Percentiles rank a stretch among this genome's conserved stretches.
Evolutionary conservation across 1,140 invertebrate genomes (phyloP).

Genomic region (Rhynchophorus ferrugineus): DNA sequence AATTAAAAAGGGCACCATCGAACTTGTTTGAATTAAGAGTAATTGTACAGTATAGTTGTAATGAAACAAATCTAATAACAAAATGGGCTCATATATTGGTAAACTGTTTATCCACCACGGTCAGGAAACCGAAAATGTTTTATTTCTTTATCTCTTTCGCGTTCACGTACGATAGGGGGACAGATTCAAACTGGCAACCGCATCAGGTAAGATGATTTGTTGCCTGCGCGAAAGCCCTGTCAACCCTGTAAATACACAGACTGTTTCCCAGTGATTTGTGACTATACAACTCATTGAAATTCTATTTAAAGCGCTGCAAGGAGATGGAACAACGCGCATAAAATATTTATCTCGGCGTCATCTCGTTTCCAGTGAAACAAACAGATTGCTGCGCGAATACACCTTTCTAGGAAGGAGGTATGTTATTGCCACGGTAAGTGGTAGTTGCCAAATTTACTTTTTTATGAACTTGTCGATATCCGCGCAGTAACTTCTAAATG

Average conservation of each 20-base stretch:
- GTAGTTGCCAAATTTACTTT: slow-evolving; percentile 11
- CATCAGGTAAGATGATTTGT: slow-evolving; percentile 17
- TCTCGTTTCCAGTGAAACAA: slow-evolving; percentile 31
- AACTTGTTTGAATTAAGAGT: too few species aligned
- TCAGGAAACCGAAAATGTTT: too few species aligned
- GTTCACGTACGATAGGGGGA: too few species aligned
- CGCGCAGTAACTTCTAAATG: too few species aligned
- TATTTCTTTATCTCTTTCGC: too few species aligned
- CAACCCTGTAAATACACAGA: slow-evolving; percentile 17
- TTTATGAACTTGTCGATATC: too few species aligned
- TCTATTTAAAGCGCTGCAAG: slow-evolving; percentile 26
- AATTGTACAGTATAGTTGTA: too few species aligned
- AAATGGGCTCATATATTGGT: too few species aligned
- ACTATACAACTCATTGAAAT: slow-evolving; percentile 27
- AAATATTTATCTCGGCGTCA: slow-evolving; percentile 35
- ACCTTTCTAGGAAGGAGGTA: slow-evolving; percentile 14
- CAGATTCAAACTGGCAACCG: too few species aligned
- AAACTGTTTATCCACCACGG: too few species aligned
- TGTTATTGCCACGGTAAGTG: slow-evolving; percentile 3
- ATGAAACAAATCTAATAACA: too few species aligned
- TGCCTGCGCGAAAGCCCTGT: not conserved
- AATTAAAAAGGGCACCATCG: too few species aligned
- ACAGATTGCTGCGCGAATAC: slow-evolving; percentile 12
- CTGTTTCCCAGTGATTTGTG: slow-evolving; percentile 23
- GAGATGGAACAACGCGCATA: slow-evolving; percentile 22